A percentile compares a stretch with the other conserved stretches of the same genome.
phyloP scores from a whole-genome alignment of 2,888 invertebrate genomes.

The Plutella xylostella region DNA sequence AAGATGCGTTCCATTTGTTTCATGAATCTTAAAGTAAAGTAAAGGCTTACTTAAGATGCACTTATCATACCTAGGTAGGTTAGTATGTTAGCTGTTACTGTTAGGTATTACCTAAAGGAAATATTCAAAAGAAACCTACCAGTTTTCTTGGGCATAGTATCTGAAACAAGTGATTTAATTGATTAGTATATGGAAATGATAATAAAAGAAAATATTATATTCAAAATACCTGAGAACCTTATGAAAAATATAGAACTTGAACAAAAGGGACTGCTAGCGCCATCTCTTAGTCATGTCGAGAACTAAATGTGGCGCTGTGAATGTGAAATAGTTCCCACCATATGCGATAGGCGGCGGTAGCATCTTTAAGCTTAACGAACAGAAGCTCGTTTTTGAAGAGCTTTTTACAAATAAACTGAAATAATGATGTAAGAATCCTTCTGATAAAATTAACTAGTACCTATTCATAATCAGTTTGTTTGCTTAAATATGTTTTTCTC shows the following conservation, averaged over 20 bases:
- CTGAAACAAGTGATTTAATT: constrained; percentile 56
- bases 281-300: constrained; percentile 35
- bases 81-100: no score
- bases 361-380: no score
- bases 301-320: no score
- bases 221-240: constrained; percentile 1
- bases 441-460: no score
- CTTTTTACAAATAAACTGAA: no score
- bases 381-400: no score
- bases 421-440: no score
- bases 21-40: neutral
- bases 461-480: no score
- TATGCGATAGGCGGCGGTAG: no score
- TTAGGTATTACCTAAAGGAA: constrained; percentile 1
- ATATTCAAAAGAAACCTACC: constrained; percentile 31
- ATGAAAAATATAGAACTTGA: neutral
- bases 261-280: constrained; percentile 25
- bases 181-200: constrained; percentile 30
- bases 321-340: no score
- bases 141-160: constrained; percentile 68
- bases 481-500: no score
- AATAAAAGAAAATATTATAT: constrained; percentile 14
- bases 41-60: neutral
- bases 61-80: neutral
- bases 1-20: no score